Evolutionary conservation across 2,888 invertebrate genomes (phyloP).

Genomic region (Apodemia mormo): DNA sequence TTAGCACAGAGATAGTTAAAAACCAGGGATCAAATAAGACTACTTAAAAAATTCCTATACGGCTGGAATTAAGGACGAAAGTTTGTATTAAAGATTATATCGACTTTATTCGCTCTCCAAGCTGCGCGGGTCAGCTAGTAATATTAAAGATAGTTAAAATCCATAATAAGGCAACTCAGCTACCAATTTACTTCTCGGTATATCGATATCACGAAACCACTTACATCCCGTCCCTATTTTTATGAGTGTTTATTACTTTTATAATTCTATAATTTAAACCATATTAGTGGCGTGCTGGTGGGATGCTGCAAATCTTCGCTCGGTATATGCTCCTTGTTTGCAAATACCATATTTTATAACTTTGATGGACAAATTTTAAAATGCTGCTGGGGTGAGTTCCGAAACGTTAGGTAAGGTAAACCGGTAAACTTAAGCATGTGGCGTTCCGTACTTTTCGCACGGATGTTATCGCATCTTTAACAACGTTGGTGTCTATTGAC

Average conservation of each 20-base stretch:
- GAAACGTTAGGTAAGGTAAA: too few relatives aligned
- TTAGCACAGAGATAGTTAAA: too few relatives aligned
- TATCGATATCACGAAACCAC: conserved; percentile 17
- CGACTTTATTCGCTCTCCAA: too few relatives aligned
- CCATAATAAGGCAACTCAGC: not conserved
- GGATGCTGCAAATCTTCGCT: conserved; percentile 40
- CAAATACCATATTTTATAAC: conserved; percentile 19
- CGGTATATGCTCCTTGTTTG: conserved; percentile 33
- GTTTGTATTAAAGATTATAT: too few relatives aligned
- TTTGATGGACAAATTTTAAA: conserved; percentile 8
- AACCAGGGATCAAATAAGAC: too few relatives aligned
- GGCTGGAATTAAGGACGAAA: too few relatives aligned
- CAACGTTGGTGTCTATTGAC: too few relatives aligned
- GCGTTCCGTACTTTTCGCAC: too few relatives aligned
- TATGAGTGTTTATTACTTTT: conserved; percentile 33
- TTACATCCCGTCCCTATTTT: conserved; percentile 24
- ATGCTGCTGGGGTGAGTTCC: not conserved
- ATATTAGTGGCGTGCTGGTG: conserved; percentile 39
- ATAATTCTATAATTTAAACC: conserved; percentile 44
- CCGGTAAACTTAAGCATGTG: too few relatives aligned
- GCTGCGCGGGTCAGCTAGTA: too few relatives aligned
- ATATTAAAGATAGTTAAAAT: not conserved
- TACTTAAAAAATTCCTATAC: too few relatives aligned
- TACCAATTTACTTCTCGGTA: conserved; percentile 13
- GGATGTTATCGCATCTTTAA: too few relatives aligned